Conservation (phyloP, 1,140 invertebrate genomes). For the Drosophila nebulosa region DNA sequence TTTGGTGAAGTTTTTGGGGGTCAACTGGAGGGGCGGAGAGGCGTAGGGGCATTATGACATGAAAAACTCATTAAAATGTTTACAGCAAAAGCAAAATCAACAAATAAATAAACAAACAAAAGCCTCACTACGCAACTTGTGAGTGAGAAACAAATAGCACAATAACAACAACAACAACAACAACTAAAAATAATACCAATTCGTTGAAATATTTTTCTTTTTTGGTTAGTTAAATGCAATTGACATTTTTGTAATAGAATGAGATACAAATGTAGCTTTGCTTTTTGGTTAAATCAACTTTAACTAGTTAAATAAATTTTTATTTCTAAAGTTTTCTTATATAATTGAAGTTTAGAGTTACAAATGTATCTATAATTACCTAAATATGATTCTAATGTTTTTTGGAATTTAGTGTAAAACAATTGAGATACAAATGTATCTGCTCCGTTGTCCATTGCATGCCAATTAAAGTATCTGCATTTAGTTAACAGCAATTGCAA, state of each 20-base stretch:
- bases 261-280: background rate
- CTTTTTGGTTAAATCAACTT: background rate
- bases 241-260: background rate
- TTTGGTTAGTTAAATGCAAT: background rate
- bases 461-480: background rate
- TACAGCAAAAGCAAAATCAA: slow-evolving; percentile 73
- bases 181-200: background rate
- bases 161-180: slow-evolving; percentile 8
- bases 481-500: background rate
- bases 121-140: slow-evolving; percentile 19
- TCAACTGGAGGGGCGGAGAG: background rate
- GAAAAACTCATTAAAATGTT: slow-evolving; percentile 81
- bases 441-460: background rate
- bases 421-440: too few species aligned
- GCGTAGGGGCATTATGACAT: slow-evolving; percentile 55
- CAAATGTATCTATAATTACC: too few species aligned
- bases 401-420: too few species aligned
- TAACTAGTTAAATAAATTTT: background rate
- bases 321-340: background rate
- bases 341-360: background rate
- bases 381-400: too few species aligned
- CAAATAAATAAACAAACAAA: slow-evolving; percentile 64
- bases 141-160: slow-evolving; percentile 29
- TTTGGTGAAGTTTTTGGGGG: background rate
- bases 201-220: slow-evolving; percentile 62